Evolutionary conservation across 2,797 vertebrate species (phyloP).

Genomic region (Buphagus erythrorhynchus): DNA sequence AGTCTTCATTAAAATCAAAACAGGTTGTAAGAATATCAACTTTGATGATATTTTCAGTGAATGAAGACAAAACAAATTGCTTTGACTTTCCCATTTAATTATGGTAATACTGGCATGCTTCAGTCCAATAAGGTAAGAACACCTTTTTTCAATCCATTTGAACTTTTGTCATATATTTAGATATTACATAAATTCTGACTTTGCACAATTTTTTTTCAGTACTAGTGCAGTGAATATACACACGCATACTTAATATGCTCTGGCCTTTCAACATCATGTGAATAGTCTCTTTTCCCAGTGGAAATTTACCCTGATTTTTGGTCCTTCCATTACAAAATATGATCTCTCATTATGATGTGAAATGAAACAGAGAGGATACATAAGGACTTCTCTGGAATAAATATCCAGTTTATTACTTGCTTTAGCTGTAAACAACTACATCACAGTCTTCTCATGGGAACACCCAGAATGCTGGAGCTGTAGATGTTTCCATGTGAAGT

Average conservation of each 20-base stretch:
- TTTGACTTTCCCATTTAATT: conserved; percentile 35
- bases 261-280: neutral
- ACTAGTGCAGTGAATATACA: neutral
- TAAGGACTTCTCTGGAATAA: neutral
- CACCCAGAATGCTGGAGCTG: neutral
- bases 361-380: neutral
- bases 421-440: neutral
- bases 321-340: neutral
- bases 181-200: conserved; percentile 18
- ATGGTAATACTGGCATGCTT: neutral
- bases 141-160: conserved; percentile 28
- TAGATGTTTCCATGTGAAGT: neutral
- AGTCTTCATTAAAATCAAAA: conserved; percentile 56
- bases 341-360: neutral
- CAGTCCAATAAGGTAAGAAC: neutral
- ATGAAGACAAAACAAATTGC: conserved; percentile 31
- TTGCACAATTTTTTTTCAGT: neutral
- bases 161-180: conserved; percentile 17
- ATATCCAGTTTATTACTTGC: neutral
- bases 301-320: neutral
- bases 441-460: neutral
- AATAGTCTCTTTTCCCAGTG: neutral
- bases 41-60: conserved; percentile 28
- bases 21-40: conserved; percentile 20
- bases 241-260: neutral